Conservation (phyloP, 1,140 invertebrate species). For the Dreissena polymorpha region DNA sequence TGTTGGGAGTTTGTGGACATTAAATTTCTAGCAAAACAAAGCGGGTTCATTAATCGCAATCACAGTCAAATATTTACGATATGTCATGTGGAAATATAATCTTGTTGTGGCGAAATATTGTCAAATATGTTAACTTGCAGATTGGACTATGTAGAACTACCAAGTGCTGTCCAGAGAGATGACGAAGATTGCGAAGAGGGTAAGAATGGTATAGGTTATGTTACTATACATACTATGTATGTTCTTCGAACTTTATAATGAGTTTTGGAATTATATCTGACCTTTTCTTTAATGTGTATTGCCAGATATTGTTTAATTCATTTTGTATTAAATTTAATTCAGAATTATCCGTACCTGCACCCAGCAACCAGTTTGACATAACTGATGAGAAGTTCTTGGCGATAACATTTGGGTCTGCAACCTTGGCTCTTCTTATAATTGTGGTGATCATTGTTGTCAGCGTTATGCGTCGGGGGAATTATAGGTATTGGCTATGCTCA, state of each 20-base stretch:
- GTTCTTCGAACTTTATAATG: too few species aligned
- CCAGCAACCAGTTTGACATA: slow-evolving; percentile 17
- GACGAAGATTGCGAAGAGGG: slow-evolving; percentile 40
- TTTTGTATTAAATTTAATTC: neutral
- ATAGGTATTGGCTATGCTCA: slow-evolving; percentile 43
- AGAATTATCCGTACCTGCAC: slow-evolving; percentile 3
- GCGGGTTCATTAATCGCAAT: too few species aligned
- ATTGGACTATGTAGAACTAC: slow-evolving; percentile 49
- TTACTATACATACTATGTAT: too few species aligned
- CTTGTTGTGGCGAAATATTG: too few species aligned
- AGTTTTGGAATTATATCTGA: too few species aligned
- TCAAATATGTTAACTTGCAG: slow-evolving; percentile 31
- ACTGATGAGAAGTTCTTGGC: slow-evolving; percentile 71
- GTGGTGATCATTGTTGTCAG: slow-evolving; percentile 68
- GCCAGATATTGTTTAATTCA: too few species aligned
- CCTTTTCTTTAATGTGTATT: too few species aligned
- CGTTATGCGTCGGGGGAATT: slow-evolving; percentile 56
- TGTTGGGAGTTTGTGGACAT: too few species aligned
- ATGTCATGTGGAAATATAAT: too few species aligned
- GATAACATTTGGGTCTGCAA: slow-evolving; percentile 69
- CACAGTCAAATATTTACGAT: too few species aligned
- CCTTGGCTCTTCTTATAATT: slow-evolving; percentile 65
- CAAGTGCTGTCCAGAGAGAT: slow-evolving; percentile 37
- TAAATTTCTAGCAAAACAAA: too few species aligned
- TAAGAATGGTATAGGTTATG: neutral